These are phyloP conservation scores for Drosophila kikkawai DNA, from an alignment of 1,140 invertebrate genomes.

Conservation along the genomic window DNA sequence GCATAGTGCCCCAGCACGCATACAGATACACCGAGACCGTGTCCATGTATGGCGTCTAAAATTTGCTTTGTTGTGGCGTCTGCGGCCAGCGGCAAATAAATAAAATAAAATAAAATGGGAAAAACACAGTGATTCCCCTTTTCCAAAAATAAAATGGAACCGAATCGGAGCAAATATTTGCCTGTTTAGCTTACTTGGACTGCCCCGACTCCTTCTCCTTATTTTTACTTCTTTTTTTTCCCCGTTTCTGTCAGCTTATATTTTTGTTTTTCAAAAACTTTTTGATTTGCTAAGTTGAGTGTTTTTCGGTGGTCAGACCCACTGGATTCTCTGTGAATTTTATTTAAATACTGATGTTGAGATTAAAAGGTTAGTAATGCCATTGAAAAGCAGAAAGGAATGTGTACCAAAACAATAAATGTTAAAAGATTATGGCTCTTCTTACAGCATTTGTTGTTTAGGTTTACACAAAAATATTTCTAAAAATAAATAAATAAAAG, in stretches of 20 bases:
- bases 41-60: constrained; percentile 37
- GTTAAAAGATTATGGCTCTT: too few species aligned
- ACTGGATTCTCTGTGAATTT: background rate
- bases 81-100: constrained; percentile 58
- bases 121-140: constrained; percentile 7
- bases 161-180: constrained; percentile 44
- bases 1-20: constrained; percentile 48
- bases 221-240: constrained; percentile 10
- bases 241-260: constrained; percentile 9
- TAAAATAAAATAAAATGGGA: constrained; percentile 6
- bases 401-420: background rate
- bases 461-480: too few species aligned
- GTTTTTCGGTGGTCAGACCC: constrained; percentile 19
- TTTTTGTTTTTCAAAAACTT: constrained; percentile 46
- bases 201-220: background rate
- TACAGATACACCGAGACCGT: constrained; percentile 15
- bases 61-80: constrained; percentile 76
- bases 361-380: constrained; percentile 42
- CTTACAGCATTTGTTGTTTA: too few species aligned
- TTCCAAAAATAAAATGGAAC: constrained; percentile 34
- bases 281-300: constrained; percentile 65
- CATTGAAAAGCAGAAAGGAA: background rate
- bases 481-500: background rate
- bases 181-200: constrained; percentile 21
- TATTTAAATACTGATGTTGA: constrained; percentile 70